Evolutionary conservation across 2,797 vertebrate species (phyloP), one percentile per base, ranked within the genome.

Genomic region (Amazonetta brasiliensis): DNA sequence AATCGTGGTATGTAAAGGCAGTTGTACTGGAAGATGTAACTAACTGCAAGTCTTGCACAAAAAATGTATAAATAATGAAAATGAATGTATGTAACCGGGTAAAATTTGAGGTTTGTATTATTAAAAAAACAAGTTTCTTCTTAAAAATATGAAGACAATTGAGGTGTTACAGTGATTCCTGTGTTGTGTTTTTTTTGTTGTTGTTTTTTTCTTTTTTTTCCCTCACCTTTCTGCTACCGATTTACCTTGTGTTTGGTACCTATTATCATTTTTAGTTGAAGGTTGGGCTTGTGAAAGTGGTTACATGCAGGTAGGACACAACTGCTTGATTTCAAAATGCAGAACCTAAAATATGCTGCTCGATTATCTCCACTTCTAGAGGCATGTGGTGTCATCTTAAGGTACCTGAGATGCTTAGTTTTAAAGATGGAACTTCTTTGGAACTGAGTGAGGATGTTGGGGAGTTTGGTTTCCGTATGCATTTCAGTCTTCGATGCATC

Each of bases 11-110:
- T 84, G 30, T 86, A 25, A 43, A 68, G 33, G 87, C 72, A 75
- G 66, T 91, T 75, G 54, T 89, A 81, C 60, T 72, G 55, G 66
- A 91, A 92, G 54, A 91, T 92, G 64, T 89, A 93, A 84, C 83
- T 8, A 12, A 43, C 33, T 43, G 59, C 48, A 44, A 67, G 56
- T 90, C 31, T 80, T 87, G 84, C 26, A 87, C 92, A 92, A 86
- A 89, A 80, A 91, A 28, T 94, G 58, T 92, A 64, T 73, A 90
- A 77, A 78, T 79, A 46, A 55, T 55, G 50, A 59, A 91, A 94
- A 75, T 71, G 54, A 93, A 85, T 95, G 86, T 87, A 72, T 7
- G 2, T 79, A 64, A 67, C 19, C 20, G 41, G 68, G 56, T 93
- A 26, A 85, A 77, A 74, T n/a, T 41, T 60, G 68, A 68, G 12